Conservation (phyloP, 2,888 invertebrate genomes). For the Pheosia tremula region DNA sequence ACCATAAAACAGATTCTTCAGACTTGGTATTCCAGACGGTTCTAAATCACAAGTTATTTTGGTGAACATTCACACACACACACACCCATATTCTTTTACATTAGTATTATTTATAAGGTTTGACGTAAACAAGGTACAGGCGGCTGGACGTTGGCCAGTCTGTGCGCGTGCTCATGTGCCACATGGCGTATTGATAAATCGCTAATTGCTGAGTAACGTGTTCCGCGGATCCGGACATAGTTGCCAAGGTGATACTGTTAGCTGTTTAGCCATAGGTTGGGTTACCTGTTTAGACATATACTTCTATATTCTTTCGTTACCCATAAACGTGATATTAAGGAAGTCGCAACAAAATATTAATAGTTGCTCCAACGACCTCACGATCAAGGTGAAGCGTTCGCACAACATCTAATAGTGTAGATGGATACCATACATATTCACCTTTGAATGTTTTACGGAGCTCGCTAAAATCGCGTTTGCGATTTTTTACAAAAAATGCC, state of each 20-base stretch:
- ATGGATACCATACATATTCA: not conserved
- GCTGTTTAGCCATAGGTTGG: not conserved
- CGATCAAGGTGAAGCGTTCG: slow-evolving; percentile 24
- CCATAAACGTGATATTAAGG: not conserved
- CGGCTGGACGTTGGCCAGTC: slow-evolving; percentile 61
- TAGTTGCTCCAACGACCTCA: slow-evolving; percentile 19
- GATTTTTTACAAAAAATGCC: not conserved
- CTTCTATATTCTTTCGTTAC: not conserved
- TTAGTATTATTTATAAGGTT: slow-evolving; percentile 21
- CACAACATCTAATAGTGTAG: slow-evolving; percentile 1
- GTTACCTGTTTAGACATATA: not conserved
- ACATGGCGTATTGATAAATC: slow-evolving; percentile 15
- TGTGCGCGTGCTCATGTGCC: slow-evolving; percentile 27
- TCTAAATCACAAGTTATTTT: not conserved
- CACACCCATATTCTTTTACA: not conserved
- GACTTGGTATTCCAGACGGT: not conserved
- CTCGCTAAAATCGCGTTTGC: not conserved
- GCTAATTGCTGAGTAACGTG: not conserved
- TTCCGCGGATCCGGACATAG: not conserved
- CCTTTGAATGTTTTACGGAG: slow-evolving; percentile 6
- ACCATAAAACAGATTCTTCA: not conserved
- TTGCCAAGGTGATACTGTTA: not conserved
- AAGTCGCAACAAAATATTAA: slow-evolving; percentile 19
- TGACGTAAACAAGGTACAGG: slow-evolving; percentile 55
- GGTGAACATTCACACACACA: not conserved